Percentiles rank a stretch among this genome's conserved stretches.
phyloP scores from a whole-genome alignment of 2,797 vertebrate genomes.

The Sciurus carolinensis region DNA sequence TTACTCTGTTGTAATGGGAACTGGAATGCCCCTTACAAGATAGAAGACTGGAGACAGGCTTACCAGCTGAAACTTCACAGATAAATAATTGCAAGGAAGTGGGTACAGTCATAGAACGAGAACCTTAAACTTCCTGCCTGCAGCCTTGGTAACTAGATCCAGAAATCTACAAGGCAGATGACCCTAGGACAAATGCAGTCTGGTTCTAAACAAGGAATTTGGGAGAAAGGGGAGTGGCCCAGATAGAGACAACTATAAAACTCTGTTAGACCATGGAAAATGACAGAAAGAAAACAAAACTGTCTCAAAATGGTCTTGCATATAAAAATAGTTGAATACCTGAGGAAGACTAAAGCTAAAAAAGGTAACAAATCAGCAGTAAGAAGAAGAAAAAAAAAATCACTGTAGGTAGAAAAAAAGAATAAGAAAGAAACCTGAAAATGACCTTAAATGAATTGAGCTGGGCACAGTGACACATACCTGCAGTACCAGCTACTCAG shows the following conservation, averaged over 20 bases:
- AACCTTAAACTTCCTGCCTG: background rate
- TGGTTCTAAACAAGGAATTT: background rate
- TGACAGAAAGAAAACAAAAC: constrained; percentile 24
- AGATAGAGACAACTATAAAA: background rate
- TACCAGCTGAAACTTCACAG: background rate
- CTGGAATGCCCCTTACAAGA: background rate
- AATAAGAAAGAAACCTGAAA: constrained; percentile 19
- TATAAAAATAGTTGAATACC: constrained; percentile 3
- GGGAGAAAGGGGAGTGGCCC: too few relatives aligned
- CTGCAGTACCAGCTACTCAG: background rate
- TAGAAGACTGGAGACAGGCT: background rate
- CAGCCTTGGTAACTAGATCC: background rate
- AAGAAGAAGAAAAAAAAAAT: constrained; percentile 25
- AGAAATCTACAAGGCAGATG: constrained; percentile 17
- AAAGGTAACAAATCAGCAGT: background rate
- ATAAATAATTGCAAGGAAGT: background rate
- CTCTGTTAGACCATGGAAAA: background rate
- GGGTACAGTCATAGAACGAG: background rate
- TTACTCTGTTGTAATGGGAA: background rate
- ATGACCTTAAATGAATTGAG: background rate
- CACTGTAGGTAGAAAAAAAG: background rate
- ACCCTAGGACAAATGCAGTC: background rate
- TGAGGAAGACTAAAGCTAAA: constrained; percentile 7
- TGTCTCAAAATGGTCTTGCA: background rate
- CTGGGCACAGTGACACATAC: too few relatives aligned